Evolutionary conservation across 2,113 vertebrate genomes (phyloP), one percentile per base, ranked within the genome.

Genomic region (Tylochromis polylepis): DNA sequence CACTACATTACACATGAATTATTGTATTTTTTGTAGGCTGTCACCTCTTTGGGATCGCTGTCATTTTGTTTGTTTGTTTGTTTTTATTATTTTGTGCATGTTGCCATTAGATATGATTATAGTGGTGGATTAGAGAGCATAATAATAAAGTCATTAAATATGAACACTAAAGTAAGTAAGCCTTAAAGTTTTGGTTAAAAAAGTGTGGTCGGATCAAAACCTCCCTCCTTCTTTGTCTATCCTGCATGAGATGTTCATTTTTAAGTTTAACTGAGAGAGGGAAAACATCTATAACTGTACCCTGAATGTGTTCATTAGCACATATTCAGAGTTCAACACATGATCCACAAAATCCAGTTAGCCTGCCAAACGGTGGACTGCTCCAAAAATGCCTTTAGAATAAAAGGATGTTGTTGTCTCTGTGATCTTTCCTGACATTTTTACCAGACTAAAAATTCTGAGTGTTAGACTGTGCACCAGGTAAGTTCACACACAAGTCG

Each of bases 41-140:
- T 49, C 22, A 18, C 41, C 14, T 29, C 24, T 46, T 27, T 27
- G 14, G 12, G n/a, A 70, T 67, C n/a, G 16, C 41, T 18, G 65
- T 46, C 3, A 5, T 0, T n/a, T 24, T 4, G 2, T 0, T 4
- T 4, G 11, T 6, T 12, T 14, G 0, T 58, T 58, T 58, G 24
- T 20, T 20, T 18, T 62, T 8, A 67, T 67, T 67, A 67, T 67
- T 67, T 67, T 67, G 36, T 67, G n/a, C 36, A 70, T 5, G 11
- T 38, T 67, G 4, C 10, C 8, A 46, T 46, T 27, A 27, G 8
- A 53, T 20, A 53, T 4, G 18, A 16, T 46, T 72, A 27, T 0
- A 72, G 12, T 6, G 4, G 8, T 67, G 11, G 62, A 41, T 67
- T 67, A 67, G 0, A 22, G 20, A 41, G 20, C n/a, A 65, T 38